Evolutionary conservation across 23 tunicate genomes (phyloP).

Genomic region (Styela plicata): DNA sequence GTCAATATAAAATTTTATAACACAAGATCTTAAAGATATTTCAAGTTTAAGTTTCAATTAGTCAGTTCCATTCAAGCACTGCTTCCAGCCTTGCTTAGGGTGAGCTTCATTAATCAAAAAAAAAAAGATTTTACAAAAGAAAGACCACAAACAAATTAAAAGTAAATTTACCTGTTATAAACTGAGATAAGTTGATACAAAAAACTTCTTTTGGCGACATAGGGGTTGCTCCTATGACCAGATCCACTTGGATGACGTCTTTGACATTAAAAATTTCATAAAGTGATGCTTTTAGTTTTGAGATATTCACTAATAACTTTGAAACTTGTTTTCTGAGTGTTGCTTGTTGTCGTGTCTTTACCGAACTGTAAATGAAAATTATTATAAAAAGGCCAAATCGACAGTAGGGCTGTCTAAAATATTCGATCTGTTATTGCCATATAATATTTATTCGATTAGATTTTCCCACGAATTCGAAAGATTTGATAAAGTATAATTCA

Average conservation of each 20-base stretch:
- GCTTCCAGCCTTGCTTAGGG: too few relatives aligned
- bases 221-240: conserved; percentile 8
- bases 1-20: too few relatives aligned
- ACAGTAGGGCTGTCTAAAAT: not conserved
- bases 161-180: conserved; percentile 2
- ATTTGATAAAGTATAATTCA: too few relatives aligned
- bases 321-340: conserved; percentile 4
- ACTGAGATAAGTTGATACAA: not conserved
- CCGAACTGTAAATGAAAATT: not conserved
- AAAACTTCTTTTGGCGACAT: conserved; percentile 14
- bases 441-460: not conserved
- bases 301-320: not conserved
- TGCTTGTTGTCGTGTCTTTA: not conserved
- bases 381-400: not conserved
- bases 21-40: too few relatives aligned
- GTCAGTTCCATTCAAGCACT: too few relatives aligned
- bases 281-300: not conserved
- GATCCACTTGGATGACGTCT: not conserved
- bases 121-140: too few relatives aligned
- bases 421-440: not conserved
- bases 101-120: too few relatives aligned
- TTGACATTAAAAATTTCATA: not conserved
- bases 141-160: too few relatives aligned
- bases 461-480: too few relatives aligned
- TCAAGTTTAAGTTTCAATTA: too few relatives aligned